Conservation (phyloP, 2,113 vertebrate genomes). For the Hippocampus comes region DNA sequence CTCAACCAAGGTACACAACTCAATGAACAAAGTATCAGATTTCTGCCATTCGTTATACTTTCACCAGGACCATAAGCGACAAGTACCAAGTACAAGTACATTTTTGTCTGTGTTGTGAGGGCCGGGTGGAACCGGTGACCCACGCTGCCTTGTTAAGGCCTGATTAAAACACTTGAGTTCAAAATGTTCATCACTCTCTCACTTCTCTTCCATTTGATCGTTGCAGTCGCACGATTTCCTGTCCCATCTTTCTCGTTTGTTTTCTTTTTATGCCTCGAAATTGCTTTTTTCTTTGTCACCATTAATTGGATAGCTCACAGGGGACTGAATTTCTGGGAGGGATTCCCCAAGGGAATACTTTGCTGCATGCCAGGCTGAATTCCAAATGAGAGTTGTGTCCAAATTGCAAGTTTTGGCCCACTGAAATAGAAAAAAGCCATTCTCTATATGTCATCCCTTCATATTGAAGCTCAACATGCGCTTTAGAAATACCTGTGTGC, state of each 20-base stretch:
- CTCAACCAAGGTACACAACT: background rate
- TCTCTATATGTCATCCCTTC: background rate
- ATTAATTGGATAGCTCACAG: constrained; percentile 54
- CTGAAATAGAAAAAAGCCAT: constrained; percentile 35
- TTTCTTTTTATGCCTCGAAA: constrained; percentile 33
- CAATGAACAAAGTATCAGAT: background rate
- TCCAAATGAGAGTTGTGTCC: constrained; percentile 58
- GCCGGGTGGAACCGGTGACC: background rate
- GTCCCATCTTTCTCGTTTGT: constrained; percentile 12
- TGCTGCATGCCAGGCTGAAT: constrained; percentile 47
- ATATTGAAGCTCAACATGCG: background rate
- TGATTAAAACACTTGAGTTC: constrained; percentile 21
- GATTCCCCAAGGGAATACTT: constrained; percentile 60
- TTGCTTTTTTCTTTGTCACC: constrained; percentile 48
- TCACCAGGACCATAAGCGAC: background rate
- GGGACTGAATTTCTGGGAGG: constrained; percentile 60
- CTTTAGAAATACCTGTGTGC: background rate
- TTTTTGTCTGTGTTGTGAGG: background rate
- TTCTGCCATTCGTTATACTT: background rate
- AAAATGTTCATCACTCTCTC: background rate
- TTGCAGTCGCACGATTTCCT: constrained; percentile 16
- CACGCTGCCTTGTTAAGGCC: constrained; percentile 27
- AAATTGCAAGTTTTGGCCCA: constrained; percentile 56
- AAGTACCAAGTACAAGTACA: background rate
- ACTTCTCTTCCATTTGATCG: constrained; percentile 5